These are phyloP conservation scores for Choloepus hoffmanni DNA, from an alignment of 2,113 vertebrate genomes.

Conservation along the genomic window DNA sequence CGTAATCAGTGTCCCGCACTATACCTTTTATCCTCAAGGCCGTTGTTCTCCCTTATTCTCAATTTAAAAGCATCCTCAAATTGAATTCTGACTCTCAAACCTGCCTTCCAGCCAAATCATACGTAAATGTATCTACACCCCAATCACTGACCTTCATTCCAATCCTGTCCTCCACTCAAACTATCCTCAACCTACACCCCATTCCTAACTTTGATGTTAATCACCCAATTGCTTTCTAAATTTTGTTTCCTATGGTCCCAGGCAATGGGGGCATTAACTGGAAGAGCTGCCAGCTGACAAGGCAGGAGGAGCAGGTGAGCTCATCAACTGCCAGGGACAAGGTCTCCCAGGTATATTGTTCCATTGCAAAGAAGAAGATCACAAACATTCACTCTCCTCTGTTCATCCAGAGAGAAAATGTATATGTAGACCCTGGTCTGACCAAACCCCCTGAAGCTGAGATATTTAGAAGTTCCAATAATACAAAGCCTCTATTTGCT, in stretches of 20 bases:
- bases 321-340: too few species aligned
- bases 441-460: background rate
- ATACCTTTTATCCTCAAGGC: background rate
- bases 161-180: background rate
- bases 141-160: background rate
- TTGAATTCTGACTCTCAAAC: slow-evolving; percentile 18
- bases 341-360: background rate
- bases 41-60: background rate
- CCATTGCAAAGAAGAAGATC: background rate
- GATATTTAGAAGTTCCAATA: background rate
- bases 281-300: background rate
- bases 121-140: background rate
- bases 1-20: too few species aligned
- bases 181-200: background rate
- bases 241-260: background rate
- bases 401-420: background rate
- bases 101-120: background rate
- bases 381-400: background rate
- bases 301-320: background rate
- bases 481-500: background rate
- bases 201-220: background rate
- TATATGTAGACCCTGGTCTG: background rate
- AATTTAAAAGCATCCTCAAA: slow-evolving; percentile 21
- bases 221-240: background rate
- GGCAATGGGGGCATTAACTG: background rate